Percentiles rank a stretch among this genome's conserved stretches.
phyloP scores from a whole-genome alignment of 2,113 vertebrate species.

The Peromyscus maniculatus region DNA sequence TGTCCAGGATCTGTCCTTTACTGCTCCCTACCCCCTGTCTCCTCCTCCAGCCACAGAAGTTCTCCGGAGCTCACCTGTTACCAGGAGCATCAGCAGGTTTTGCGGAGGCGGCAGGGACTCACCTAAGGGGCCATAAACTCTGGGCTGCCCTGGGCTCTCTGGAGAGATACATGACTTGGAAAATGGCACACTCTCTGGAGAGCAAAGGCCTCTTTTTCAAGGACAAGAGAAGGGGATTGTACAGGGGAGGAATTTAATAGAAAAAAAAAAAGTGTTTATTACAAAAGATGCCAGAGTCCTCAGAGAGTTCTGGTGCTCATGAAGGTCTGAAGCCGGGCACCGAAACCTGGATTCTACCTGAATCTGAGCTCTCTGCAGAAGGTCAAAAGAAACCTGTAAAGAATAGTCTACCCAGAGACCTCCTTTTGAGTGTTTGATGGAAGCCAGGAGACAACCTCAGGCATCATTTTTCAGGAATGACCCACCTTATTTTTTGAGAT shows the following conservation, averaged over 20 bases:
- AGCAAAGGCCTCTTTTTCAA: not conserved
- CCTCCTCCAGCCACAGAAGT: not conserved
- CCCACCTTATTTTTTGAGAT: not conserved
- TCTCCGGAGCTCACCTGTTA: not conserved
- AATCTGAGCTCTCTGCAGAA: not conserved
- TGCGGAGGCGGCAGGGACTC: not conserved
- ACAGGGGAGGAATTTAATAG: not conserved
- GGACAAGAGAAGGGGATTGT: not conserved
- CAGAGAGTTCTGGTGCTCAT: not conserved
- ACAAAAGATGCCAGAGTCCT: not conserved
- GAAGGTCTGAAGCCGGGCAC: not conserved
- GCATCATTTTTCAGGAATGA: not conserved
- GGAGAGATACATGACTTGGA: not conserved
- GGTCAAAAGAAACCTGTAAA: not conserved
- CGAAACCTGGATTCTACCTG: rapidly evolving
- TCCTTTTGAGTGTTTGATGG: not conserved
- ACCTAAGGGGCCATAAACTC: constrained; percentile 17
- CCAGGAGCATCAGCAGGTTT: not conserved
- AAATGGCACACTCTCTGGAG: constrained; percentile 10
- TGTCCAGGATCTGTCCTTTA: not conserved
- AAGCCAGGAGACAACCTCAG: too few species aligned
- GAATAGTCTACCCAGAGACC: not conserved
- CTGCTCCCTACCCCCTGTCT: not conserved
- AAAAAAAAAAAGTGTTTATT: not conserved
- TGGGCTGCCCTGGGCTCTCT: not conserved